These are phyloP conservation scores for Pampusana beccarii DNA, from an alignment of 2,113 vertebrate genomes.

Conservation along the genomic window DNA sequence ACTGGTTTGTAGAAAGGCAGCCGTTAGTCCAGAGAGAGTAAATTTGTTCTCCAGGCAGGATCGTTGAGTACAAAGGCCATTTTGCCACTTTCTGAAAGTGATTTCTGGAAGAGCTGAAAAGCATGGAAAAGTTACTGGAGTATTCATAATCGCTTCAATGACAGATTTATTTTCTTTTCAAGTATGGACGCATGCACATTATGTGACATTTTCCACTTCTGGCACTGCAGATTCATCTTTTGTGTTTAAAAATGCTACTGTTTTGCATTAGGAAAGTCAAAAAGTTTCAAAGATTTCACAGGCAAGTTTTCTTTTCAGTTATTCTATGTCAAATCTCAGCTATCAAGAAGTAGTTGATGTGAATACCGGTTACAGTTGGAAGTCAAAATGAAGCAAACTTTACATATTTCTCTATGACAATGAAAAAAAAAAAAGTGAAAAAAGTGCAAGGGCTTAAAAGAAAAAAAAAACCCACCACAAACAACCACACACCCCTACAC, in stretches of 20 bases:
- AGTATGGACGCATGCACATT: accelerated
- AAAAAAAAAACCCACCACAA: not conserved
- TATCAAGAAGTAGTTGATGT: not conserved
- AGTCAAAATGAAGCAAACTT: not conserved
- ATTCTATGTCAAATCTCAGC: not conserved
- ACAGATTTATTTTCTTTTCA: not conserved
- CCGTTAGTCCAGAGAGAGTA: not conserved
- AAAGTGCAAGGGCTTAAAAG: not conserved
- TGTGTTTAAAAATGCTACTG: not conserved
- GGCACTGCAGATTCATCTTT: not conserved
- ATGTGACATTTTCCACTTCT: not conserved
- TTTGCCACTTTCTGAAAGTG: not conserved
- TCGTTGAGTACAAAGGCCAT: not conserved
- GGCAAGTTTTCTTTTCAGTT: not conserved
- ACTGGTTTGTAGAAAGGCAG: constrained; percentile 15
- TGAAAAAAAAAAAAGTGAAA: not conserved
- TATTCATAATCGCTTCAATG: not conserved
- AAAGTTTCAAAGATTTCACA: not conserved
- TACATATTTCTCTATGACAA: not conserved
- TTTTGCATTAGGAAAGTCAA: not conserved
- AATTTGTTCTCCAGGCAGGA: not conserved
- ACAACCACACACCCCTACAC: too few species aligned
- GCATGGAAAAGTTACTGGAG: not conserved
- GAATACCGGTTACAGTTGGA: not conserved
- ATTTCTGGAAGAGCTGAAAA: not conserved